A percentile compares a stretch with the other conserved stretches of the same genome.
phyloP scores from a whole-genome alignment of 2,113 vertebrate species.

The Brachypteracias leptosomus region DNA sequence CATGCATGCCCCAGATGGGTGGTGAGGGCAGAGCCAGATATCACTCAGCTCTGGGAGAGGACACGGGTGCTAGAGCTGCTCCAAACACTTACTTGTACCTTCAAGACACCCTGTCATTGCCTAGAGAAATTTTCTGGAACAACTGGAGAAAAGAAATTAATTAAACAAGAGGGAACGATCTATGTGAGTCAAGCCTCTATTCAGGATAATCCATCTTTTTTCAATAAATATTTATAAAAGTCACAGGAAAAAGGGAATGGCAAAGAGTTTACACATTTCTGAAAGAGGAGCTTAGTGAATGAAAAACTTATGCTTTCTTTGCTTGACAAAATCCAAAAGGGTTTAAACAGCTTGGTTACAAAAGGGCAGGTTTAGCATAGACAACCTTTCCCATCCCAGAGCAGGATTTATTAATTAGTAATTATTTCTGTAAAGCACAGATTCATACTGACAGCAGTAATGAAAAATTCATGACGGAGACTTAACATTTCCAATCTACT shows the following conservation, averaged over 20 bases:
- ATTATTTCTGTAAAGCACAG: constrained; percentile 49
- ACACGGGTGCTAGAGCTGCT: not conserved
- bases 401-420: constrained; percentile 52
- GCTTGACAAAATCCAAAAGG: constrained; percentile 5
- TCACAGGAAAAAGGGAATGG: not conserved
- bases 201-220: not conserved
- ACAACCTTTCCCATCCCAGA: constrained; percentile 5
- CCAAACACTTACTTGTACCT: not conserved
- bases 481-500: constrained; percentile 62
- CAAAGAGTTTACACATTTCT: not conserved
- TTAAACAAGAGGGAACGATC: not conserved
- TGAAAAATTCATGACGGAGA: constrained; percentile 46
- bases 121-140: not conserved
- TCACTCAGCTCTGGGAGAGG: not conserved
- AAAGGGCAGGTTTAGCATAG: constrained; percentile 1
- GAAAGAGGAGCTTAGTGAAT: not conserved
- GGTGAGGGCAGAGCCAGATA: not conserved
- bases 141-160: not conserved
- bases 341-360: constrained; percentile 23
- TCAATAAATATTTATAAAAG: constrained; percentile 24
- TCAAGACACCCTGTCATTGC: not conserved
- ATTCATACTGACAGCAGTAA: constrained; percentile 36
- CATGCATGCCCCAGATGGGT: not conserved
- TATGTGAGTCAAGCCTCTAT: not conserved
- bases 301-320: constrained; percentile 21